Evolutionary conservation across 1,140 invertebrate species (phyloP).

Genomic region (Bursaphelenchus mucronatus): DNA sequence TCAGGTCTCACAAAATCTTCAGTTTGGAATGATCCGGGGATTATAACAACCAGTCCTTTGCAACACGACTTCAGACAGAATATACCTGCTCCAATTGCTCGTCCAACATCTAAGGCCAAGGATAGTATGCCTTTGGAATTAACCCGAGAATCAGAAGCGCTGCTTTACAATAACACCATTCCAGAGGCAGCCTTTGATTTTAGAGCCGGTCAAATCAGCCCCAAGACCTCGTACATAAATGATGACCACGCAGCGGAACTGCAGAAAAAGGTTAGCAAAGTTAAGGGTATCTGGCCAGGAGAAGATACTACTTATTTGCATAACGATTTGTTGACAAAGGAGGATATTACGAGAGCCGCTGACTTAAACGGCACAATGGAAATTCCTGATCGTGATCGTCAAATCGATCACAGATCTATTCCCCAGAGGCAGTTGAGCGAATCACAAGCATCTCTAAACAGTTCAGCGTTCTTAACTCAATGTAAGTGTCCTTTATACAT

Average conservation of each 20-base stretch:
- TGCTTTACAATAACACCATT: conserved; percentile 8
- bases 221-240: not conserved
- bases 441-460: no score
- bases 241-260: conserved; percentile 23
- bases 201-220: not conserved
- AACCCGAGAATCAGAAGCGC: conserved; percentile 7
- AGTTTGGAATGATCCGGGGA: conserved; percentile 28
- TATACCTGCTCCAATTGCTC: conserved; percentile 52
- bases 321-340: no score
- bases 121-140: conserved; percentile 10
- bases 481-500: no score
- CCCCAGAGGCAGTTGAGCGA: no score
- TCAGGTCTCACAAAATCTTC: conserved; percentile 10
- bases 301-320: not conserved
- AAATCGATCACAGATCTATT: no score
- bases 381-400: no score
- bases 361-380: no score
- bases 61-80: conserved; percentile 9
- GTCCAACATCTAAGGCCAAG: conserved; percentile 42
- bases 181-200: not conserved
- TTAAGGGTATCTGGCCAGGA: conserved; percentile 32
- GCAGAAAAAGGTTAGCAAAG: conserved; percentile 31
- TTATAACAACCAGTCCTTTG: not conserved
- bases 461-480: no score
- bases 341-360: no score